phyloP scores from a whole-genome alignment of 1,140 invertebrate species.

The Calephelis nemesis region DNA sequence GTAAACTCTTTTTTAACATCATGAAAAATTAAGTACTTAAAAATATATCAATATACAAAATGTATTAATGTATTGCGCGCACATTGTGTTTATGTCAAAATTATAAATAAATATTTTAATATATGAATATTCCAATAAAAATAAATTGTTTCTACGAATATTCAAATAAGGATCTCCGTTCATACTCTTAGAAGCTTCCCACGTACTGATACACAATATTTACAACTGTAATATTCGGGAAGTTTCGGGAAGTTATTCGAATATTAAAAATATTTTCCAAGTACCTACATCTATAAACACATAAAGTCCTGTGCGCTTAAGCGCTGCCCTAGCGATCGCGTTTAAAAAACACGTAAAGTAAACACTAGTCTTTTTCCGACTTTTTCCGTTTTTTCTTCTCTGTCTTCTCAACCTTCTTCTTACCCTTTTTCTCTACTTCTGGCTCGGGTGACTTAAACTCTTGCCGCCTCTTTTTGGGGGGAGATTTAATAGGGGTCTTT shows the following conservation, averaged over 20 bases:
- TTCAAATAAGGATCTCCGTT: too few species aligned
- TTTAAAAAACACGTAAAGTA: conserved; percentile 60
- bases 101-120: too few species aligned
- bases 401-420: conserved; percentile 50
- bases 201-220: too few species aligned
- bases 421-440: conserved; percentile 44
- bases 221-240: neutral
- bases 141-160: too few species aligned
- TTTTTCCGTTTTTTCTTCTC: conserved; percentile 64
- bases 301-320: conserved; percentile 33
- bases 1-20: too few species aligned
- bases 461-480: conserved; percentile 57
- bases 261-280: conserved; percentile 16
- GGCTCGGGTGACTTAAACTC: conserved; percentile 54
- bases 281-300: conserved; percentile 18
- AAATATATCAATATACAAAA: too few species aligned
- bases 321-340: conserved; percentile 37
- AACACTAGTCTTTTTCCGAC: conserved; percentile 73
- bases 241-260: neutral
- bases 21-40: too few species aligned
- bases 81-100: too few species aligned
- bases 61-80: too few species aligned
- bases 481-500: conserved; percentile 50
- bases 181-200: too few species aligned
- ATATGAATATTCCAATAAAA: too few species aligned